Evolutionary conservation across 2,113 vertebrate genomes (phyloP).

Genomic region (Perca flavescens): DNA sequence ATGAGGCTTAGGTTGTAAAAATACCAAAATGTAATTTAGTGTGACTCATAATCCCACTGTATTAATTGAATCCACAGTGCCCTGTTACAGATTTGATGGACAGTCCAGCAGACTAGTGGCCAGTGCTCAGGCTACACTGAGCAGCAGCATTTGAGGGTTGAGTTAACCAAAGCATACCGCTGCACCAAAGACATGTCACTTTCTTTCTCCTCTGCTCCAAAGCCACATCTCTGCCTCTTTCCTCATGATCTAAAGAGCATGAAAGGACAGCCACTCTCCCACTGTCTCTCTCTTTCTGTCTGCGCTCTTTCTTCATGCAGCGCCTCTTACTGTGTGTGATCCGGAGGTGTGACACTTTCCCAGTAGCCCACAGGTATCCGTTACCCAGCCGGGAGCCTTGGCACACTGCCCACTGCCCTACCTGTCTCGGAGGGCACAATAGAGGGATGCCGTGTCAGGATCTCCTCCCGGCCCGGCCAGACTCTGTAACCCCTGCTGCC

Average conservation of each 20-base stretch:
- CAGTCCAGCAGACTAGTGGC: background rate
- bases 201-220: slow-evolving; percentile 34
- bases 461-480: slow-evolving; percentile 12
- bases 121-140: background rate
- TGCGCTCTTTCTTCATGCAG: slow-evolving; percentile 39
- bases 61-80: background rate
- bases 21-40: background rate
- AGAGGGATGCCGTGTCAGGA: slow-evolving; percentile 39
- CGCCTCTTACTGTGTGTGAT: slow-evolving; percentile 63
- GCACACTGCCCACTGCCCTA: slow-evolving; percentile 45
- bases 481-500: slow-evolving; percentile 14
- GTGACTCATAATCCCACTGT: background rate
- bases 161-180: slow-evolving; percentile 54
- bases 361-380: slow-evolving; percentile 75
- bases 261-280: slow-evolving; percentile 41
- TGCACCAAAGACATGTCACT: slow-evolving; percentile 58
- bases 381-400: slow-evolving; percentile 67
- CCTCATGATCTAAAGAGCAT: slow-evolving; percentile 43
- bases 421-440: slow-evolving; percentile 67
- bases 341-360: slow-evolving; percentile 76
- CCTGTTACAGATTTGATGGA: slow-evolving; percentile 7
- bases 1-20: background rate
- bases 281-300: slow-evolving; percentile 41
- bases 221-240: slow-evolving; percentile 25
- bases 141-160: slow-evolving; percentile 29